Evolutionary conservation across 1,140 invertebrate genomes (phyloP).

Genomic region (Drosophila virilis): DNA sequence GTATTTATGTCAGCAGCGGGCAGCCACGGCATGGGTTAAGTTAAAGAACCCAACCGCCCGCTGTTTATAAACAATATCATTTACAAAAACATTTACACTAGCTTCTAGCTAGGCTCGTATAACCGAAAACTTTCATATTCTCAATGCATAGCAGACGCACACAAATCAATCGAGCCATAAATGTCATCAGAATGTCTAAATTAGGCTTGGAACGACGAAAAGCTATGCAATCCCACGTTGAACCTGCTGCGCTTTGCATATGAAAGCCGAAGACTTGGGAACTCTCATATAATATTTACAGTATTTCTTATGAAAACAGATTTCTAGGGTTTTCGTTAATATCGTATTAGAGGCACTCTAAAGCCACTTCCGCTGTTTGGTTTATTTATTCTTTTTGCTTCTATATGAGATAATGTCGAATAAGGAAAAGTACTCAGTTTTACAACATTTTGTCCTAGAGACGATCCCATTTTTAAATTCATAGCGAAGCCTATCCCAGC

Average conservation of each 20-base stretch:
- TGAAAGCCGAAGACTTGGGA: not conserved
- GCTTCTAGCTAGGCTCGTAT: not conserved
- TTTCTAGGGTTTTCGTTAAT: not conserved
- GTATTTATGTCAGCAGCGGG: conserved; percentile 29
- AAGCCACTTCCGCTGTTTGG: too few relatives aligned
- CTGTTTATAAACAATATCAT: conserved; percentile 18
- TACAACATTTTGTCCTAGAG: too few relatives aligned
- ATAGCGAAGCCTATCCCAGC: too few relatives aligned
- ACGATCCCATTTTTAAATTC: too few relatives aligned
- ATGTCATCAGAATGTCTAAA: conserved; percentile 46
- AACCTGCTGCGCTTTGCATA: conserved; percentile 11
- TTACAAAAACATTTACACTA: conserved; percentile 31
- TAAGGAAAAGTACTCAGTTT: too few relatives aligned
- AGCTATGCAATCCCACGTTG: not conserved
- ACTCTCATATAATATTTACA: not conserved
- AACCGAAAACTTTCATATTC: conserved; percentile 29
- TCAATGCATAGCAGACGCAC: conserved; percentile 12
- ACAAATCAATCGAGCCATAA: conserved; percentile 46
- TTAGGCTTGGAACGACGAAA: conserved; percentile 10
- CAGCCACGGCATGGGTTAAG: not conserved
- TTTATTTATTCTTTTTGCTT: too few relatives aligned
- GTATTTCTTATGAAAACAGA: not conserved
- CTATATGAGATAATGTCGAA: too few relatives aligned
- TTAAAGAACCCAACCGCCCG: conserved; percentile 22
- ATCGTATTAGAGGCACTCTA: not conserved